Percentiles rank a stretch among this genome's conserved stretches.
Evolutionary conservation across 2,113 vertebrate species (phyloP).

Genomic region (Actenoides hombroni): DNA sequence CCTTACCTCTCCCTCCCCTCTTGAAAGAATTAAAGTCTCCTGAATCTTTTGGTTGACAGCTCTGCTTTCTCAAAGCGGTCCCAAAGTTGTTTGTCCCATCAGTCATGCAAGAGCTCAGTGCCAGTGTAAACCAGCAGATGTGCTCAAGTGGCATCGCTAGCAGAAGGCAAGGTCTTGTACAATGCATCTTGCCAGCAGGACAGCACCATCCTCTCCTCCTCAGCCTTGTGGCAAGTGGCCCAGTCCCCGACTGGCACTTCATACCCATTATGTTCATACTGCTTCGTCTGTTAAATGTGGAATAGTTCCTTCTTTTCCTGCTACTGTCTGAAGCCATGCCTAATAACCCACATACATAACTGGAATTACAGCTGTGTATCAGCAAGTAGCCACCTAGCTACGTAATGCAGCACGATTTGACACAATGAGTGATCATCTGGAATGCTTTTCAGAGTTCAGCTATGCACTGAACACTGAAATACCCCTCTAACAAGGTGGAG

Average conservation of each 20-base stretch:
- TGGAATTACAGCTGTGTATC: not conserved
- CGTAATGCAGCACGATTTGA: not conserved
- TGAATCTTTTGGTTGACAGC: not conserved
- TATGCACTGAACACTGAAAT: not conserved
- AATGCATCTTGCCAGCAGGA: accelerated
- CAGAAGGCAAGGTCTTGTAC: not conserved
- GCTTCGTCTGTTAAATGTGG: not conserved
- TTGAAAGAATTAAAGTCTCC: not conserved
- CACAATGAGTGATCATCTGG: accelerated
- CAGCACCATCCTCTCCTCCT: not conserved
- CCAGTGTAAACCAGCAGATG: not conserved
- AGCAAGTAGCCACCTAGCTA: not conserved
- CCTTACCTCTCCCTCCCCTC: not conserved
- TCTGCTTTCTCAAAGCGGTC: not conserved
- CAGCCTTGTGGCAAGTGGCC: not conserved
- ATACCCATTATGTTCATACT: not conserved
- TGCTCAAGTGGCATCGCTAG: accelerated
- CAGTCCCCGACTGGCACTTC: not conserved
- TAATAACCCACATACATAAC: not conserved
- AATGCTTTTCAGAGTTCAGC: not conserved
- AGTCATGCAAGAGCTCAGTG: not conserved
- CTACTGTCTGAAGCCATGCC: not conserved
- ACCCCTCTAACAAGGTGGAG: not conserved
- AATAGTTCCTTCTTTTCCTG: not conserved
- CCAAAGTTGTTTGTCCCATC: not conserved